phyloP scores from a whole-genome alignment of 2,797 vertebrate species.

The Loris lydekkerianus region DNA sequence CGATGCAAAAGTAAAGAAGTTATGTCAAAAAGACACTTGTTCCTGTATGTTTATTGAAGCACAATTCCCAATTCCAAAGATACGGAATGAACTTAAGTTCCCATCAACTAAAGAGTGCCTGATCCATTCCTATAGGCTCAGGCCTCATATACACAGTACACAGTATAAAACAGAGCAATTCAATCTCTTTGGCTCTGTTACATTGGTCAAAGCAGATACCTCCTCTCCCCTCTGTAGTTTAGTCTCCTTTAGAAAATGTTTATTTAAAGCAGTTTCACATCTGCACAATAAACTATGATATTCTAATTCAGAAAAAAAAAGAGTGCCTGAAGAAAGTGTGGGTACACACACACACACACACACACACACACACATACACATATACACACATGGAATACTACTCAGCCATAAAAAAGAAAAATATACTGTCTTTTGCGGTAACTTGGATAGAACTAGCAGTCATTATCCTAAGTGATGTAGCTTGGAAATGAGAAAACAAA shows the following conservation, averaged over 20 bases:
- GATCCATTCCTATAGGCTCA: background rate
- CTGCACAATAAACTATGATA: no score
- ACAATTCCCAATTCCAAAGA: background rate
- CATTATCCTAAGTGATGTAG: background rate
- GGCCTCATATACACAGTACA: no score
- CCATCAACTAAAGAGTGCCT: background rate
- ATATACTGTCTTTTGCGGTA: background rate
- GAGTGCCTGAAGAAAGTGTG: background rate
- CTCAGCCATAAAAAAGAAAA: background rate
- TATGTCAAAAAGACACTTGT: background rate
- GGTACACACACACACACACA: no score
- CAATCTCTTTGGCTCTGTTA: background rate
- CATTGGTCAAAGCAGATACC: background rate
- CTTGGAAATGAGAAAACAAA: background rate
- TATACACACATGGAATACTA: background rate
- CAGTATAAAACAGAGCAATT: no score
- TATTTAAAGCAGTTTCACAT: no score
- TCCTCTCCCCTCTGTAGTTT: background rate
- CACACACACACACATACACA: no score
- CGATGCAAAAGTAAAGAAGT: background rate
- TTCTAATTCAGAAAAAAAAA: no score
- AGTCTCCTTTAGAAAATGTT: no score
- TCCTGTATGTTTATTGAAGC: background rate
- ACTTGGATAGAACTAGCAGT: background rate
- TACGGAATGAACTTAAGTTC: background rate